Conservation (phyloP, 1,140 invertebrate genomes). For the Parasteatoda tepidariorum region DNA sequence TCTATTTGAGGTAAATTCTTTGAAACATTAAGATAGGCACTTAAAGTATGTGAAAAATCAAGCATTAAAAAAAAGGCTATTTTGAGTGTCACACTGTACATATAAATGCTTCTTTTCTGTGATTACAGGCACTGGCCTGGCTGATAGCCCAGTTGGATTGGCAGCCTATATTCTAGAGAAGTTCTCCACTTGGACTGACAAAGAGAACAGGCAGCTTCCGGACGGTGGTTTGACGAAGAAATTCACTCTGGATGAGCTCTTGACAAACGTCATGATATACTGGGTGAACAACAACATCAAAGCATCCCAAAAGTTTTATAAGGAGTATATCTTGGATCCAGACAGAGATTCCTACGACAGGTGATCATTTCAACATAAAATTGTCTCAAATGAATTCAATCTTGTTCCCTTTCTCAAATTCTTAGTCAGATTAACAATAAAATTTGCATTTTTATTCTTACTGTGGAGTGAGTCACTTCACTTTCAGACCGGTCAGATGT, state of each 20-base stretch:
- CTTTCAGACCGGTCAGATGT: no score
- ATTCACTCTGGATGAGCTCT: constrained; percentile 78
- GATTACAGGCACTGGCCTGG: constrained; percentile 22
- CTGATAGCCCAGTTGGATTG: constrained; percentile 50
- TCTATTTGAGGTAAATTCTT: no score
- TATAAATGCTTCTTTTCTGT: no score
- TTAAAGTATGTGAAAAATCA: no score
- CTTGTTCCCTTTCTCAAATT: no score
- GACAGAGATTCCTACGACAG: background rate
- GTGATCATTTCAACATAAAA: background rate
- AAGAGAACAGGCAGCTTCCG: constrained; percentile 64
- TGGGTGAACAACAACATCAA: constrained; percentile 83
- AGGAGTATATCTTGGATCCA: constrained; percentile 70
- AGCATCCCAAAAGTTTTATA: constrained; percentile 80
- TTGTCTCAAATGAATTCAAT: background rate
- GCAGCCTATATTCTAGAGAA: constrained; percentile 78
- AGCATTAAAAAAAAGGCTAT: no score
- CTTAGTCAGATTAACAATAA: no score
- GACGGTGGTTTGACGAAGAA: constrained; percentile 80
- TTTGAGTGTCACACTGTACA: no score
- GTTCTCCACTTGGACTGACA: constrained; percentile 72
- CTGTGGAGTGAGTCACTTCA: no score
- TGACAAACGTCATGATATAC: constrained; percentile 92
- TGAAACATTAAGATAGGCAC: no score
- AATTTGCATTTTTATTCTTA: no score